Evolutionary conservation across 2,797 vertebrate genomes (phyloP), one percentile per base, ranked within the genome.

Genomic region (Myripristis jacobus): DNA sequence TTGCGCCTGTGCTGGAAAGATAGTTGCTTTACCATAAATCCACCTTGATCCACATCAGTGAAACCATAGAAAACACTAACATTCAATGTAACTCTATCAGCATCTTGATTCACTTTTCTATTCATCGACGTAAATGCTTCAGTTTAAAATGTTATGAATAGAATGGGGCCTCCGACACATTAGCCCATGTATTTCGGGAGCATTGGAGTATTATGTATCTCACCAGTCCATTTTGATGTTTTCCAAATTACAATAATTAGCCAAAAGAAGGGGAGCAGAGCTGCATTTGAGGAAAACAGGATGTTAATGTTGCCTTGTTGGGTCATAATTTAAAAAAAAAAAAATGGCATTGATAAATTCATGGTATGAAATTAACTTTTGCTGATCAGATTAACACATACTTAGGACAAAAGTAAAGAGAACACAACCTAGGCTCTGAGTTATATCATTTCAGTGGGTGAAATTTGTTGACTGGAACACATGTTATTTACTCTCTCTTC

Each of bases 1-100:
- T 64, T 43, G 6, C 44, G 52, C 53, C 56, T 36, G 47, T 29
- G 56, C 53, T 71, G 43, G 6, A 71, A 51, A 51, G 36, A 59
- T 47, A 54, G 54, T 18, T 58, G 10, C 58, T 52, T 69, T 24
- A 56, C 34, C 53, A 46, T 24, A 51, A 55, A 36, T 36, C 8
- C 10, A 67, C 44, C 10, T 11, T 4, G 10, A 55, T 44, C 36
- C 3, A 25, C 21, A 60, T 34, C 48, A 48, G 44, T 47, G 2
- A 57, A 43, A 62, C 13, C 18, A 59, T 4, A 31, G 1, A 7
- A 58, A 21, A 56, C 6, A 3, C 46, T 24, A 5, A 54, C 52
- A 21, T 65, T 51, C 3, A 52, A 38, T 21, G 9, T 7, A 18
- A 11, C 47, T 50, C 24, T 22, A 21, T 12, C 21, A 19, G 22